These are phyloP conservation scores for Pipistrellus kuhlii DNA, from an alignment of 2,797 vertebrate genomes.

Conservation along the genomic window DNA sequence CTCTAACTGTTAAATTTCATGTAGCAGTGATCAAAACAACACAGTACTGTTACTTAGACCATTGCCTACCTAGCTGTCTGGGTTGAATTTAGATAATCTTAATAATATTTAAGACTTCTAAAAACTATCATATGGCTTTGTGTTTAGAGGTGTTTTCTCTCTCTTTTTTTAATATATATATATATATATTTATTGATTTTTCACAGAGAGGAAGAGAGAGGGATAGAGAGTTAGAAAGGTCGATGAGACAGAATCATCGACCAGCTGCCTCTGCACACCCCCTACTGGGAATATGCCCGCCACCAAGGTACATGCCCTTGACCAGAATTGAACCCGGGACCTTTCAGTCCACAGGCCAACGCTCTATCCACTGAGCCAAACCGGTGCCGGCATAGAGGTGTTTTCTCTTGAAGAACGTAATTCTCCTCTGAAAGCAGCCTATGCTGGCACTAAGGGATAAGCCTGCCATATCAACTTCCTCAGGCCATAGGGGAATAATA, in stretches of 20 bases:
- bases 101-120: slow-evolving; percentile 23
- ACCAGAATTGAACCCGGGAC: too few relatives aligned
- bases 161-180: too few relatives aligned
- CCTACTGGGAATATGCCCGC: too few relatives aligned
- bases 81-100: slow-evolving; percentile 11
- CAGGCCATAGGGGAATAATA: neutral
- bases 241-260: too few relatives aligned
- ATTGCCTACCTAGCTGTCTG: neutral
- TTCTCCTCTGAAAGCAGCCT: slow-evolving; percentile 30
- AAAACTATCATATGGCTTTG: neutral
- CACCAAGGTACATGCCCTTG: too few relatives aligned
- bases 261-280: too few relatives aligned
- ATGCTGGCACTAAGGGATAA: neutral
- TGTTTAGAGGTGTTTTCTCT: slow-evolving; percentile 4
- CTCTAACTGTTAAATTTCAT: slow-evolving; percentile 24
- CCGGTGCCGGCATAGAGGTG: too few relatives aligned
- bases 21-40: neutral
- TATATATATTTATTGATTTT: too few relatives aligned
- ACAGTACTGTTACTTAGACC: neutral
- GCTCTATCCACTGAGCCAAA: too few relatives aligned
- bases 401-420: neutral
- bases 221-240: too few relatives aligned
- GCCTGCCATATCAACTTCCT: neutral
- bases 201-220: too few relatives aligned
- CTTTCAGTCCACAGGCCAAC: too few relatives aligned